Base-by-base conservation (phyloP, 2,797 vertebrate genomes). In the Leptoclinus maculatus region DNA sequence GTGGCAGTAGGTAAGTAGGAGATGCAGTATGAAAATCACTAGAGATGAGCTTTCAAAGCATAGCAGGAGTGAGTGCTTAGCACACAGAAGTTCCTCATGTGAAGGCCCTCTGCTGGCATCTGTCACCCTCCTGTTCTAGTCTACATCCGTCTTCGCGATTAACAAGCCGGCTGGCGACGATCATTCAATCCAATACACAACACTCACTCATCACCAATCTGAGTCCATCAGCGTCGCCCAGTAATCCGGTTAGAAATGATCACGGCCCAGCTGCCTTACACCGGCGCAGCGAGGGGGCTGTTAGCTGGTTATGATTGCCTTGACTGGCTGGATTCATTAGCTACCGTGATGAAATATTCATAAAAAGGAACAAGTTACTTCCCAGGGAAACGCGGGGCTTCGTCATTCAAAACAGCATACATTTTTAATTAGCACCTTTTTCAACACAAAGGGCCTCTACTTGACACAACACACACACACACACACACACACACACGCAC, bases 301-400 rank as follows among this genome's bases (percentile, higher is more conserved):
- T 92, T 90, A 88, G 85, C 69, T 90, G 88, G 89, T 93, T 91
- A 91, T 91, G 87, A 92, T 77, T 79, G 84, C 76, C 36, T 49
- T 21, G 57, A 87, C 75, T 71, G 80, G 73, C 84, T 78, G 85
- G 87, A 91, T 91, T 93, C 87, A 93, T 92, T 91, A 91, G 84
- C 80, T 41, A 71, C 79, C 53, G 34, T 78, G 70, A 93, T 93
- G 43, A 95, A 95, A 94, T 93, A 94, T 95, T 93, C 69, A 95
- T 92, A 89, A 92, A 27, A 89, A 90, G 89, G 89, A 94, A 94
- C 89, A 85, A 90, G 85, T 92, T 88, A 91, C 90, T 94, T 92
- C 84, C 83, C 79, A 76, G 88, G 79, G 89, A 93, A 92, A 92
- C 78, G 71, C 68, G 23, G 57, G 63, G 76, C 81, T 80, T 71